Conservation (phyloP, 2,113 vertebrate species). For the Edolisoma coerulescens region DNA sequence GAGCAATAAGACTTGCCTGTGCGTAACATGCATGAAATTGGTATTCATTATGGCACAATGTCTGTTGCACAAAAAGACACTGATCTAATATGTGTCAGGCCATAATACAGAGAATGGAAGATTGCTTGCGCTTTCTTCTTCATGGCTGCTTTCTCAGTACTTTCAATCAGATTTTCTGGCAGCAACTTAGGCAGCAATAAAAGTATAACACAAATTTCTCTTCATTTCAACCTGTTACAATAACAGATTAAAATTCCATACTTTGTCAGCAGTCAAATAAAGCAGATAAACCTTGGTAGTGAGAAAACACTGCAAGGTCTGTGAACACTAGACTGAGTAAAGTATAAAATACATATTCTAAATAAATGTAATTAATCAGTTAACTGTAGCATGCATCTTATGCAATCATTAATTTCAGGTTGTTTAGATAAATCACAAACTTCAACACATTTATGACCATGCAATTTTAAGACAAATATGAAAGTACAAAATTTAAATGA, state of each 20-base stretch:
- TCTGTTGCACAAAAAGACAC: conserved; percentile 48
- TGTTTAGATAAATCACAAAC: not conserved
- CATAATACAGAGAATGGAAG: conserved; percentile 39
- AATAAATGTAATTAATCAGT: not conserved
- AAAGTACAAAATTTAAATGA: not conserved
- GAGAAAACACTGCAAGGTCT: not conserved
- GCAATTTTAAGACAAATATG: not conserved
- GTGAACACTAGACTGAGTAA: not conserved
- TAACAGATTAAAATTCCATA: conserved; percentile 42
- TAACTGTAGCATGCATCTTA: not conserved
- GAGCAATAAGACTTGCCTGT: conserved; percentile 27
- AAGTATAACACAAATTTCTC: conserved; percentile 17
- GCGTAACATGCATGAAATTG: conserved; percentile 64
- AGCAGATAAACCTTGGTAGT: not conserved
- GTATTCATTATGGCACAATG: conserved; percentile 51
- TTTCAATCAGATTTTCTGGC: conserved; percentile 48
- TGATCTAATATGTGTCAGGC: conserved; percentile 51
- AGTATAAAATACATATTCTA: not conserved
- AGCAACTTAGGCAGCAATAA: conserved; percentile 35
- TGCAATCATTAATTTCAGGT: not conserved
- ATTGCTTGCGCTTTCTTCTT: not conserved
- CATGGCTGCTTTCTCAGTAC: conserved; percentile 30
- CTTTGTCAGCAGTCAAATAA: conserved; percentile 33
- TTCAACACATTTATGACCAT: not conserved
- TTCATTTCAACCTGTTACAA: conserved; percentile 39